Evolutionary conservation across 37 sponge, comb jelly and placozoan species (phyloP), one percentile per base, ranked within the genome.

Genomic region (Diacarnus erythraeanus): DNA sequence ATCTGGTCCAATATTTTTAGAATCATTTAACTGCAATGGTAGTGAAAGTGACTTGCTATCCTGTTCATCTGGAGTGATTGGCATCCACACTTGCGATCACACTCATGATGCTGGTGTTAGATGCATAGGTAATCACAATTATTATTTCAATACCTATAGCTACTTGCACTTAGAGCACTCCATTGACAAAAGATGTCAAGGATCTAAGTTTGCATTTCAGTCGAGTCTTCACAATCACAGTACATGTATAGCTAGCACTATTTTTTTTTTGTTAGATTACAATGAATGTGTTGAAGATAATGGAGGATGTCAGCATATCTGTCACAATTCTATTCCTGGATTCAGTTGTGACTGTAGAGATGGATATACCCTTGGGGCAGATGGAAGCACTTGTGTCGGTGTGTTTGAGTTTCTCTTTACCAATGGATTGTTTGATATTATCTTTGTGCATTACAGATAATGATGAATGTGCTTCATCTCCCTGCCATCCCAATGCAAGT

Each of bases 101-200:
- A 71, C 80, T 5, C 71, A 80, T 18, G 80, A 80, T 59, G 80
- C 41, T 57, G 80, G 71, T 23, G 71, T 80, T 21, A 69, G 23
- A 1, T 80, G 80, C 38, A n/a, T 38, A 38, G 80, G 80, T 80
- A 38, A 56, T n/a, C n/a, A n/a, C n/a, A n/a, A n/a, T n/a, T n/a
- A n/a, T n/a, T n/a, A n/a, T n/a, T n/a, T n/a, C n/a, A n/a, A n/a
- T n/a, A n/a, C n/a, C n/a, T n/a, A n/a, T n/a, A n/a, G n/a, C n/a
- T n/a, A n/a, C n/a, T n/a, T n/a, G n/a, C n/a, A n/a, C n/a, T n/a
- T n/a, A n/a, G n/a, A n/a, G n/a, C n/a, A n/a, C n/a, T n/a, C n/a
- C n/a, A n/a, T n/a, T n/a, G n/a, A n/a, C n/a, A n/a, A n/a, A n/a
- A n/a, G n/a, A n/a, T n/a, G n/a, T n/a, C n/a, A n/a, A n/a, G n/a